These are phyloP conservation scores for Heliconius eleuchia DNA, from an alignment of 1,140 invertebrate species.

Conservation along the genomic window DNA sequence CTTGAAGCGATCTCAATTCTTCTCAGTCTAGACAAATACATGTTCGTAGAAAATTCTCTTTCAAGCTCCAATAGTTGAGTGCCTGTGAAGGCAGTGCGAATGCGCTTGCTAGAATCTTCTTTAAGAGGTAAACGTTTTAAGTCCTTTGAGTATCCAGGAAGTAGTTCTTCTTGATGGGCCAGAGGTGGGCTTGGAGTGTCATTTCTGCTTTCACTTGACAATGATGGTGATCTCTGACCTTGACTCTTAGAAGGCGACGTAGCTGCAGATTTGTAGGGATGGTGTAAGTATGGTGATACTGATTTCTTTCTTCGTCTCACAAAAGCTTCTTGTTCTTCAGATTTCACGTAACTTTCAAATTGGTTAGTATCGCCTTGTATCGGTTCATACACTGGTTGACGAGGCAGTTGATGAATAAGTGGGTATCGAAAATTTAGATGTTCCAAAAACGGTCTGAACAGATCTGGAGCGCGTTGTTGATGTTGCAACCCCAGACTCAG, in stretches of 20 bases:
- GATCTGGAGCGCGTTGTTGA: conserved; percentile 79
- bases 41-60: conserved; percentile 94
- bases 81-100: conserved; percentile 96
- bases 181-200: conserved; percentile 83
- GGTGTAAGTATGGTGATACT: conserved; percentile 70
- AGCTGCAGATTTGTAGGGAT: conserved; percentile 73
- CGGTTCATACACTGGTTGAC: conserved; percentile 56
- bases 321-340: conserved; percentile 64
- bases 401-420: conserved; percentile 63
- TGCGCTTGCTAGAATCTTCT: conserved; percentile 87
- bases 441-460: conserved; percentile 74
- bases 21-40: conserved; percentile 93
- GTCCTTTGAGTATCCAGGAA: conserved; percentile 71
- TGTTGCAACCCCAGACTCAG: conserved; percentile 83
- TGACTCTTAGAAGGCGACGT: conserved; percentile 72
- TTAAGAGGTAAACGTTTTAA: conserved; percentile 69
- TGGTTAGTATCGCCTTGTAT: conserved; percentile 46
- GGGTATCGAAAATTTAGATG: conserved; percentile 72
- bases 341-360: conserved; percentile 56
- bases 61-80: conserved; percentile 95
- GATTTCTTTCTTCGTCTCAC: conserved; percentile 69
- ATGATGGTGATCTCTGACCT: conserved; percentile 67
- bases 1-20: conserved; percentile 96
- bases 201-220: conserved; percentile 78
- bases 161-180: conserved; percentile 78